These are phyloP conservation scores for Threskiornis aethiopicus DNA, from an alignment of 2,797 vertebrate species.

Conservation along the genomic window DNA sequence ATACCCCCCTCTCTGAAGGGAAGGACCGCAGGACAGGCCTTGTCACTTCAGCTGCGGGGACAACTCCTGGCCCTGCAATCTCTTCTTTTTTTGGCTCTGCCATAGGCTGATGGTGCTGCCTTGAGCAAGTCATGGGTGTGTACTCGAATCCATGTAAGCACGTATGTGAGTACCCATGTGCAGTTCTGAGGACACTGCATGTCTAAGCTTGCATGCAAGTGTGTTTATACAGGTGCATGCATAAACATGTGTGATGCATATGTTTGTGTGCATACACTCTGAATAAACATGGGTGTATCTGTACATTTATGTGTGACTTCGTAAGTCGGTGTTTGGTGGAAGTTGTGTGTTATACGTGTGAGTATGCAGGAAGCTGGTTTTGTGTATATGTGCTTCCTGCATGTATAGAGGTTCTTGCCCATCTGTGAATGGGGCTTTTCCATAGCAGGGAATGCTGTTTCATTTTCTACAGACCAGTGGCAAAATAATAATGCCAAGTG, in stretches of 20 bases:
- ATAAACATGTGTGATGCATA: neutral
- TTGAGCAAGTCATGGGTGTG: neutral
- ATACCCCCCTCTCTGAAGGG: neutral
- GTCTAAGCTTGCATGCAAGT: neutral
- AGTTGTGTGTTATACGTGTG: neutral
- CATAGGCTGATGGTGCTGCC: neutral
- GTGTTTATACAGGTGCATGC: neutral
- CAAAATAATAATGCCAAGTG: neutral
- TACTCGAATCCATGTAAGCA: neutral
- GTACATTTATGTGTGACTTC: no score
- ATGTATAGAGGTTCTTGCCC: neutral
- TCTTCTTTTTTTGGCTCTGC: neutral
- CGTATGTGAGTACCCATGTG: neutral
- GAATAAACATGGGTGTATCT: neutral
- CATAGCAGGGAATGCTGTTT: neutral
- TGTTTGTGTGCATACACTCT: neutral
- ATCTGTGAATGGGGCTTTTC: neutral
- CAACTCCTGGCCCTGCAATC: neutral
- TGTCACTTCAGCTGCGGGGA: neutral
- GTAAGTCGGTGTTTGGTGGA: neutral
- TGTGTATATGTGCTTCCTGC: neutral
- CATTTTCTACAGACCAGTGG: neutral
- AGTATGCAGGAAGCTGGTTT: neutral
- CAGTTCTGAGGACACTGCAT: rapidly evolving
- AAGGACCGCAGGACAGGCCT: neutral